Conservation (phyloP, 2,888 invertebrate species). For the Agrochola circellaris region DNA sequence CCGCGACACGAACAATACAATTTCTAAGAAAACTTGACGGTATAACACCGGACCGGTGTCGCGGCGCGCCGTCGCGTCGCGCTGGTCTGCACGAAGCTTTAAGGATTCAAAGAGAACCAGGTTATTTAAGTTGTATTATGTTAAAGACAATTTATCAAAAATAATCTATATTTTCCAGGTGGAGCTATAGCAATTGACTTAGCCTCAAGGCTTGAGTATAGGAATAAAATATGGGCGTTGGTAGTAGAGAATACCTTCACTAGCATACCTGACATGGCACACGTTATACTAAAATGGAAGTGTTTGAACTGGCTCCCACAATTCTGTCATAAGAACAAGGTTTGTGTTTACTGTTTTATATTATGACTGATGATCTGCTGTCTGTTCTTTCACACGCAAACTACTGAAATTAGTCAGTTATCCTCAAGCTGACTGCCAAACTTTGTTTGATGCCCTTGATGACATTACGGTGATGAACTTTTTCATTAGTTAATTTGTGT, state of each 20-base stretch:
- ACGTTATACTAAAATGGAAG: slow-evolving; percentile 94
- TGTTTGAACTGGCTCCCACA: slow-evolving; percentile 94
- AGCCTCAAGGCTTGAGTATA: slow-evolving; percentile 94
- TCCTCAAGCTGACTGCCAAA: background rate
- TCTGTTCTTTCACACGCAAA: background rate
- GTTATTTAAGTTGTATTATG: background rate
- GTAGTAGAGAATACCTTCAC: slow-evolving; percentile 99
- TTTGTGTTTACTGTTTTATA: slow-evolving; percentile 75
- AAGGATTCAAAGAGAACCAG: background rate
- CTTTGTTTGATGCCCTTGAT: background rate
- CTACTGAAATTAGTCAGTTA: background rate
- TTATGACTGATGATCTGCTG: background rate
- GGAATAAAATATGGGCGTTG: slow-evolving; percentile 95
- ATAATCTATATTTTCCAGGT: slow-evolving; percentile 86
- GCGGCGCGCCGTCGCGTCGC: too few relatives aligned
- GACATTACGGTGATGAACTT: background rate
- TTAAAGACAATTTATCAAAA: background rate
- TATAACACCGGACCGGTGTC: too few relatives aligned
- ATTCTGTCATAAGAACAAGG: slow-evolving; percentile 97
- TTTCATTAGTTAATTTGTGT: background rate
- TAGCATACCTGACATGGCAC: slow-evolving; percentile 97
- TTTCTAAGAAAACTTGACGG: too few relatives aligned
- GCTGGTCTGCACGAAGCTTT: background rate
- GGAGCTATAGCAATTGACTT: slow-evolving; percentile 98
- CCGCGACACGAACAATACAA: too few relatives aligned